Base-by-base conservation (phyloP, 2,888 invertebrate species). In the Toxonevra muliebris region DNA sequence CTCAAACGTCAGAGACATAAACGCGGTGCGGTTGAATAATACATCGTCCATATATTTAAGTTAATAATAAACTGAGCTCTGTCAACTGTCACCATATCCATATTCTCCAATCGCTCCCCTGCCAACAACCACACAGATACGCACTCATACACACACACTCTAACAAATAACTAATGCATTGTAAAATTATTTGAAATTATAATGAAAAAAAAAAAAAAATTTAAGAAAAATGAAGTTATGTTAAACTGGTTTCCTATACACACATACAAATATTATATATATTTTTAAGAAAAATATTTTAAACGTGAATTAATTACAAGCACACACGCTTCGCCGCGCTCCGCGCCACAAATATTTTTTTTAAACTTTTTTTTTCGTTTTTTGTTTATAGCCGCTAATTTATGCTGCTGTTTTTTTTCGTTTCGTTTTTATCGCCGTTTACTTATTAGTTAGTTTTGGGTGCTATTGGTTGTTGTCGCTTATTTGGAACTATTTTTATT, bases 281-380 rank as follows among this genome's bases (percentile, higher is more conserved):
- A 30, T 30, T 40, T 52, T 61, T 52, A 11, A 53, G 12, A 54
- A 13, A 63, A 54, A 63, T 55, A 54, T 63, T 63, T 63, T 63
- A 55, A 63, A 17, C 45, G 45, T 30, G 54, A 53, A 54, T 63
- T 54, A 54, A 42, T 63, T 63, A 63, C 55, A 55, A 63, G 45
- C 54, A 54, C 55, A 63, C 45, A 45, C 30, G 30, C 30, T 30
- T 30, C 7, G n/a, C 30, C 30, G 30, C 7, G 30, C 30, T 30
- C 45, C 72, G 79, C 65, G 72, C 73, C 80, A 79, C 80, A 79
- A 78, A 78, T 74, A 79, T 79, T 79, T 78, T 80, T 15, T 13
- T n/a, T n/a, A n/a, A n/a, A 30, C 30, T 30, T 7, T 30, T 30
- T 30, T 30, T 30, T 30, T 30, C 2, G 2, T 7, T 30, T 79